A percentile compares a stretch with the other conserved stretches of the same genome.
These are phyloP conservation scores for Chromis chromis DNA, from an alignment of 2,797 vertebrate species.

Conservation along the genomic window DNA sequence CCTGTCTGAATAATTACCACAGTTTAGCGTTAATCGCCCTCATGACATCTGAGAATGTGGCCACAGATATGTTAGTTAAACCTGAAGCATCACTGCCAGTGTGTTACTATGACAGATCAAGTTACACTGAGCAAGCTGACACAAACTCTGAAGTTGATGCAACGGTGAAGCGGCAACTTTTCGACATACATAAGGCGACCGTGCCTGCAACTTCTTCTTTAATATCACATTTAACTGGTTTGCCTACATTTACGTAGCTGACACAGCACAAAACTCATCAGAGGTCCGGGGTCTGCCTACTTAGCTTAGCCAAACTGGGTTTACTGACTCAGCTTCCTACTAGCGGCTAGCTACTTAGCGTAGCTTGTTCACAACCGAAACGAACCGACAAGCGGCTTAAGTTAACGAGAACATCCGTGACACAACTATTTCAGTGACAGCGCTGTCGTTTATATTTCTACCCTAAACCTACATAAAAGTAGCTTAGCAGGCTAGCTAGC, in stretches of 20 bases:
- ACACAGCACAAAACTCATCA: not conserved
- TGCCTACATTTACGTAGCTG: not conserved
- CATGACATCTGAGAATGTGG: not conserved
- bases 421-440: not conserved
- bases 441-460: constrained; percentile 27
- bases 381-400: constrained; percentile 32
- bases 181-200: not conserved
- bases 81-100: not conserved
- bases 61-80: not conserved
- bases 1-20: not conserved
- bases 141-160: constrained; percentile 29
- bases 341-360: constrained; percentile 61
- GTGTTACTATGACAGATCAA: constrained; percentile 58
- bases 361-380: constrained; percentile 8
- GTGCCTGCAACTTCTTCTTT: too few species aligned
- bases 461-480: constrained; percentile 50
- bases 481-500: constrained; percentile 75
- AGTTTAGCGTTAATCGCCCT: not conserved
- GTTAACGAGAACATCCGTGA: not conserved
- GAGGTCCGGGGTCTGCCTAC: constrained; percentile 20
- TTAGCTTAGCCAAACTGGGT: constrained; percentile 65
- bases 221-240: not conserved
- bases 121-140: constrained; percentile 52
- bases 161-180: constrained; percentile 17
- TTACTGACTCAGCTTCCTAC: constrained; percentile 74